Conservation (phyloP, 1,140 invertebrate genomes). For the Zaprionus capensis region DNA sequence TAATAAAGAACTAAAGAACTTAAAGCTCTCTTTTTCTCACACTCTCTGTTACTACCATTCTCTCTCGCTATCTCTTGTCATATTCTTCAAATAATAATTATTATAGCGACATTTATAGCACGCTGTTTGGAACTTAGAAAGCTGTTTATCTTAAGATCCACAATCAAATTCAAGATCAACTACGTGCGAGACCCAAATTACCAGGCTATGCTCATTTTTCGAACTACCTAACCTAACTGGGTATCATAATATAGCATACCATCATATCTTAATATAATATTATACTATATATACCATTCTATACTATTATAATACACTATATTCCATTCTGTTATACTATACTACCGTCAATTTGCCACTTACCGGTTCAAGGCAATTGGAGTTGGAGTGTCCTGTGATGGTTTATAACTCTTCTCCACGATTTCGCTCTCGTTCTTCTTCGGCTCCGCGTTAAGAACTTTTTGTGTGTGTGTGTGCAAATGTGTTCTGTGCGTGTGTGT, state of each 20-base stretch:
- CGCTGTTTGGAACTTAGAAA: neutral
- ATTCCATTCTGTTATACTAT: too few species aligned
- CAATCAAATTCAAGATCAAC: neutral
- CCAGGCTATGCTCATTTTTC: neutral
- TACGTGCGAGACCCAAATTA: neutral
- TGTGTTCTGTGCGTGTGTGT: conserved; percentile 9
- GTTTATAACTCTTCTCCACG: conserved; percentile 17
- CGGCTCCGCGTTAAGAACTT: neutral
- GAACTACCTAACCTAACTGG: too few species aligned
- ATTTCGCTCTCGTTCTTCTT: conserved; percentile 16
- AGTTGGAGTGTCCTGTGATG: conserved; percentile 32
- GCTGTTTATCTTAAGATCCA: neutral
- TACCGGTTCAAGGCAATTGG: conserved; percentile 42
- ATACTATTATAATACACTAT: too few species aligned
- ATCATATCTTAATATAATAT: too few species aligned
- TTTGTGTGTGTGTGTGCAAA: neutral
- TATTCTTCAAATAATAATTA: neutral
- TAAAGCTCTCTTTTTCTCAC: too few species aligned
- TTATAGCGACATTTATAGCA: neutral
- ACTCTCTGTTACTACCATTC: neutral
- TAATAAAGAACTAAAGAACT: too few species aligned
- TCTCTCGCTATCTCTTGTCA: neutral
- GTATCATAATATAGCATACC: too few species aligned
- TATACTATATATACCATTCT: too few species aligned
- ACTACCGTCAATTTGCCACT: conserved; percentile 7